Conservation (phyloP, 2,888 invertebrate genomes). For the Oegoconia quadripuncta region DNA sequence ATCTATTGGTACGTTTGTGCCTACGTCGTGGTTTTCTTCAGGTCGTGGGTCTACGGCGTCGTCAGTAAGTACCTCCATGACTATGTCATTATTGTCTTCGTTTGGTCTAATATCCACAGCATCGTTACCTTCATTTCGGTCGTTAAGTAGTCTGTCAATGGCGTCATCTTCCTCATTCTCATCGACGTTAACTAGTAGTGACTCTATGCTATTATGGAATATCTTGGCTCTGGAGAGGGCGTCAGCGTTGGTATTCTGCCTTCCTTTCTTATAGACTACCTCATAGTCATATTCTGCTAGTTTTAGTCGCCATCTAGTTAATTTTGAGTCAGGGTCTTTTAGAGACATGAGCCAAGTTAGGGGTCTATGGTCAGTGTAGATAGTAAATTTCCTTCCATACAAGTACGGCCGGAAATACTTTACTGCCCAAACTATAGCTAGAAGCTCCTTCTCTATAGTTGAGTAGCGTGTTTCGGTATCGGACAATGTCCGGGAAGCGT, state of each 20-base stretch:
- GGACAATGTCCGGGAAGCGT: constrained; percentile 4
- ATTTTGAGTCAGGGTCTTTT: constrained; percentile 20
- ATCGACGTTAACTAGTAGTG: constrained; percentile 12
- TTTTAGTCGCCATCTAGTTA: constrained; percentile 18
- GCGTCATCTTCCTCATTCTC: constrained; percentile 5
- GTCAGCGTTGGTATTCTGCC: constrained; percentile 16
- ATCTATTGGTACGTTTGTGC: too few species aligned
- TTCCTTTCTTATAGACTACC: constrained; percentile 12
- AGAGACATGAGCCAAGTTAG: constrained; percentile 18
- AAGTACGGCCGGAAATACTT: constrained; percentile 15
- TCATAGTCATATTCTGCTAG: constrained; percentile 18
- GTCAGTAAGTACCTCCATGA: too few species aligned
- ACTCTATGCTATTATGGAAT: neutral
- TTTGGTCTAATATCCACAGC: too few species aligned
- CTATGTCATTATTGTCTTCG: too few species aligned
- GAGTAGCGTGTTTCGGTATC: constrained; percentile 11
- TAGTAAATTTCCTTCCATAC: constrained; percentile 14
- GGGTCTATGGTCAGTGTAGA: constrained; percentile 18
- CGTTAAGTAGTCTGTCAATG: too few species aligned
- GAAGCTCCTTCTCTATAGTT: constrained; percentile 13
- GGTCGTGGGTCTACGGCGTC: too few species aligned
- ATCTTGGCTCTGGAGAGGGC: constrained; percentile 7
- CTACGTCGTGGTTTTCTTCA: too few species aligned
- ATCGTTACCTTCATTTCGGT: too few species aligned
- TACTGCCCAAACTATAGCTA: constrained; percentile 13